Conservation (phyloP, 1,140 invertebrate species). For the Polyergus mexicanus region DNA sequence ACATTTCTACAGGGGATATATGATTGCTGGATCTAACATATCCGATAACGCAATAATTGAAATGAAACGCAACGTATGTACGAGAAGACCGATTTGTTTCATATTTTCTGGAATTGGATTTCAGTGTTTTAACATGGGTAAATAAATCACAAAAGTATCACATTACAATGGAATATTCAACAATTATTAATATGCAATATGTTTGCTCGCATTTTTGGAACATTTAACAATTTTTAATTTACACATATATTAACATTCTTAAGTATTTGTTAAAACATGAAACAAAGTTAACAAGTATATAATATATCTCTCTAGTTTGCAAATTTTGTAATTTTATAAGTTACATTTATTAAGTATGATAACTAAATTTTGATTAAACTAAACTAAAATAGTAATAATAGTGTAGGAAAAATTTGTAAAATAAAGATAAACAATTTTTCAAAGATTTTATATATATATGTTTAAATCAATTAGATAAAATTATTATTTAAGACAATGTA, state of each 20-base stretch:
- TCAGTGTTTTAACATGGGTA: conserved; percentile 66
- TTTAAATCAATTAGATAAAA: too few species aligned
- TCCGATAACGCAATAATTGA: conserved; percentile 11
- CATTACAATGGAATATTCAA: background rate
- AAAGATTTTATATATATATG: too few species aligned
- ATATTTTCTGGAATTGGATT: conserved; percentile 69
- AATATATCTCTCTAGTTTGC: too few species aligned
- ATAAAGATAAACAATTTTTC: too few species aligned
- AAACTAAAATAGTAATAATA: too few species aligned
- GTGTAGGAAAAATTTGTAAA: too few species aligned
- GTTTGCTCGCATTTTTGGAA: background rate
- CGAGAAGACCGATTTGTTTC: conserved; percentile 62
- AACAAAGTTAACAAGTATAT: too few species aligned
- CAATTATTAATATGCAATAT: background rate
- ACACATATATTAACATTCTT: background rate
- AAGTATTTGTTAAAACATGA: too few species aligned
- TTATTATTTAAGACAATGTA: too few species aligned
- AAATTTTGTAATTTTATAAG: too few species aligned
- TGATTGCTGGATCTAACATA: conserved; percentile 82
- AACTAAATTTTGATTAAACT: too few species aligned
- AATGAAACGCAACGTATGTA: conserved; percentile 9
- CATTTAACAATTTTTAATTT: background rate
- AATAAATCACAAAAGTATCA: background rate
- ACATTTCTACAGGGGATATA: conserved; percentile 85
- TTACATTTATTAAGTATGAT: too few species aligned